Evolutionary conservation across 2,888 invertebrate species (phyloP), one percentile per base, ranked within the genome.

Genomic region (Athalia cordata): DNA sequence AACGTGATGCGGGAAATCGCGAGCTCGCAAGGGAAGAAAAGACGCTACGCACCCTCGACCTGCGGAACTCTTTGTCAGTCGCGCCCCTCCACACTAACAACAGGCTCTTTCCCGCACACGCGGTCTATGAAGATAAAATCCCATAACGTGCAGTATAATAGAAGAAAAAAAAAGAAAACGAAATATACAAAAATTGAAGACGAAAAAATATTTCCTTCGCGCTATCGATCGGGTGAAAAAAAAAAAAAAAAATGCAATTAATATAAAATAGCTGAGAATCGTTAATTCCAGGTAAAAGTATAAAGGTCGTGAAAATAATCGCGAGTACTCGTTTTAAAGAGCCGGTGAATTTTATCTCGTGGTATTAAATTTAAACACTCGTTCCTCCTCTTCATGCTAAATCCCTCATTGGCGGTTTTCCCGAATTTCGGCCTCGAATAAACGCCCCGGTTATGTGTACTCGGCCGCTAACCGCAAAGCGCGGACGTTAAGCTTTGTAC

Each of bases 391-490:
- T 29, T 2, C 29, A 72, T 72, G 57, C 59, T 45, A 52, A 45
- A 72, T 72, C 72, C 72, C 72, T 72, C 72, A 72, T 72, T 72
- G 72, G 72, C 72, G 72, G 59, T 72, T 72, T 72, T 72, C 72
- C 72, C 59, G 72, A 72, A 72, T 72, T 72, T 72, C 72, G 59
- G 52, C 72, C 72, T 72, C 72, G 59, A 72, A 72, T 72, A 72
- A 72, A 72, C 59, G 72, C 72, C 55, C 55, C 29, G 6, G 43
- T 9, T 57, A 45, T n/a, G 57, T 59, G 45, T 57, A 59, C 72
- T 59, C 52, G 57, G 72, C 57, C 47, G 72, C 43, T 72, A 59
- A 72, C 72, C 72, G 72, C 72, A 72, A 57, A 72, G 72, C 72
- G 72, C 43, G 59, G 45, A 47, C 59, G 72, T 47, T 59, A n/a